Evolutionary conservation across 2,797 vertebrate genomes (phyloP).

Genomic region (Tenualosa ilisha): DNA sequence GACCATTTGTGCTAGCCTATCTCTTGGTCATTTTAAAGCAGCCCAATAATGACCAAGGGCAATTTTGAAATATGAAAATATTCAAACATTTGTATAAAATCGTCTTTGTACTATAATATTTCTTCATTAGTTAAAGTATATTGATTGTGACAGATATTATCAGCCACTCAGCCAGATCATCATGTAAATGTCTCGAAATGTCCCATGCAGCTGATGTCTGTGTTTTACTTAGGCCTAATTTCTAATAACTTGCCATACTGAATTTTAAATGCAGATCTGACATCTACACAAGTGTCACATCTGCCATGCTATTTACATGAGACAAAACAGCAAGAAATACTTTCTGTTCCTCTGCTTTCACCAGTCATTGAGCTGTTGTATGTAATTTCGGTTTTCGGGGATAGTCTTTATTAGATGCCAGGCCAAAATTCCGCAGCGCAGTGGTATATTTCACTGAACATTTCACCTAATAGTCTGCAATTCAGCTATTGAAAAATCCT

Average conservation of each 20-base stretch:
- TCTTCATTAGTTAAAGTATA: neutral
- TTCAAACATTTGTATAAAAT: neutral
- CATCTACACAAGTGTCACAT: neutral
- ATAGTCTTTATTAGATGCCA: neutral
- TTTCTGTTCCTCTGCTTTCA: neutral
- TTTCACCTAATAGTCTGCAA: neutral
- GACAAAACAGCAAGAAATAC: neutral
- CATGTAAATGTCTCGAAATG: neutral
- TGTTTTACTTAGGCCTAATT: neutral
- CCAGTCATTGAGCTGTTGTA: neutral
- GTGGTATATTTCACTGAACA: neutral
- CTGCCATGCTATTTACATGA: neutral
- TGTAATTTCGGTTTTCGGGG: neutral
- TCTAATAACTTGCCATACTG: neutral
- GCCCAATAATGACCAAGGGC: neutral
- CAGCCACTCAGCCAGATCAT: neutral
- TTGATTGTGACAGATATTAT: neutral
- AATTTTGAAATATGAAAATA: neutral
- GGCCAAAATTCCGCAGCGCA: neutral
- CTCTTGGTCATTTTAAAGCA: neutral
- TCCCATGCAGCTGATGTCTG: constrained; percentile 3
- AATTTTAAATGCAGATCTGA: neutral
- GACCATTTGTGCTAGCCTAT: neutral
- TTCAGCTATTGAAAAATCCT: constrained; percentile 13
- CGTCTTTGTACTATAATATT: neutral